These are phyloP conservation scores for Rotaria macrura DNA, from an alignment of 2,888 invertebrate species.

Conservation along the genomic window DNA sequence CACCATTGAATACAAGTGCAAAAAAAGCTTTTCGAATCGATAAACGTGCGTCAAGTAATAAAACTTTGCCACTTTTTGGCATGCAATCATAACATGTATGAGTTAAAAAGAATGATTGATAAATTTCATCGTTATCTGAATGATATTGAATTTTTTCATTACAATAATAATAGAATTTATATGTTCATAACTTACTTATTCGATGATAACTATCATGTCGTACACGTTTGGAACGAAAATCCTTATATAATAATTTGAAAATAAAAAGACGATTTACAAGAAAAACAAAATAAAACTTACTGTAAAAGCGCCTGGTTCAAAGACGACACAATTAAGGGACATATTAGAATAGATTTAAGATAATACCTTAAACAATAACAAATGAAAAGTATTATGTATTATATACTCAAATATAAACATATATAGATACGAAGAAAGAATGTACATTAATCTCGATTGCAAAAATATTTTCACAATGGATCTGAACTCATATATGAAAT, in stretches of 20 bases:
- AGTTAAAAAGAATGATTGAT: neutral
- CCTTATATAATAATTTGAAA: neutral
- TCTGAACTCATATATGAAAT: too few relatives aligned
- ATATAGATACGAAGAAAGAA: too few relatives aligned
- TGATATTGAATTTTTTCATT: neutral
- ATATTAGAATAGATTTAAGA: neutral
- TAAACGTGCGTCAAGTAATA: neutral
- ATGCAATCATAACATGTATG: slow-evolving; percentile 15
- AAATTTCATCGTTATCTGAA: slow-evolving; percentile 4
- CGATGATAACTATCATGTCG: slow-evolving; percentile 12
- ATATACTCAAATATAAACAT: neutral
- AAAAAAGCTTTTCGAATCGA: slow-evolving; percentile 20
- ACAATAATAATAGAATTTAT: neutral
- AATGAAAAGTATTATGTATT: neutral
- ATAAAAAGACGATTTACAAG: too few relatives aligned
- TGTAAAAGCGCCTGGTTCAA: neutral
- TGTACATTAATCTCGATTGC: accelerated
- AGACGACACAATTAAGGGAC: neutral
- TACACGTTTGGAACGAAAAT: neutral
- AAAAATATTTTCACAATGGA: neutral
- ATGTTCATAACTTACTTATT: neutral
- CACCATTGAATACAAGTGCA: slow-evolving; percentile 13
- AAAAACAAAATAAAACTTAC: neutral
- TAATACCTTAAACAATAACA: neutral
- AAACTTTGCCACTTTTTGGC: slow-evolving; percentile 5